These are phyloP conservation scores for Polydrusus pterygomalis DNA, from an alignment of 2,888 invertebrate species.

Conservation along the genomic window DNA sequence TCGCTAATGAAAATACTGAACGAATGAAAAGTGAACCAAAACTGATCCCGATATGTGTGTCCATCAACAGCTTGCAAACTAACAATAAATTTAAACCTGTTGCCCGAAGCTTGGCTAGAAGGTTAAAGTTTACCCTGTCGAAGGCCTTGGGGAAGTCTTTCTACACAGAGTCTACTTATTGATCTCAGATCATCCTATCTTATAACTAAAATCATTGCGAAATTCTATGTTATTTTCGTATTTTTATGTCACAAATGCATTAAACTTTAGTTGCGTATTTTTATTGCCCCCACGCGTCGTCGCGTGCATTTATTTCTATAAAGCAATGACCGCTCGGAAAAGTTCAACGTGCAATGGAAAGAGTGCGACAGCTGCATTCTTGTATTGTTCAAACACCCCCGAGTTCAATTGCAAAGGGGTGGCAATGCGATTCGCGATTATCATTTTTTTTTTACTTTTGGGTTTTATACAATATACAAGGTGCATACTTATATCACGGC, in stretches of 20 bases:
- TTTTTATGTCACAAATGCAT: not conserved
- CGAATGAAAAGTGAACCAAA: no score
- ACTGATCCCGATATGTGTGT: no score
- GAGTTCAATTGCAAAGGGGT: constrained; percentile 31
- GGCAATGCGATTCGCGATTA: constrained; percentile 46
- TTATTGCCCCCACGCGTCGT: constrained; percentile 40
- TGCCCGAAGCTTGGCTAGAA: no score
- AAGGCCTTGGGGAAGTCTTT: no score
- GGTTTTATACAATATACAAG: constrained; percentile 35
- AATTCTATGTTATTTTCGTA: not conserved
- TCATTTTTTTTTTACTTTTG: constrained; percentile 34
- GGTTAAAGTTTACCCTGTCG: no score
- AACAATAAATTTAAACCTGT: no score
- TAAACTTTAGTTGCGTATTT: constrained; percentile 36
- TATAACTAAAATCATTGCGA: not conserved
- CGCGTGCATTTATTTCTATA: constrained; percentile 36
- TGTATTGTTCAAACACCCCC: constrained; percentile 42
- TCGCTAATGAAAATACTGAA: no score
- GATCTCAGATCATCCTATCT: no score
- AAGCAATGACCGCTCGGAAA: constrained; percentile 35
- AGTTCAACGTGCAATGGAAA: constrained; percentile 41
- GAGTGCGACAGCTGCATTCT: constrained; percentile 32
- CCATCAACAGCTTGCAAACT: no score
- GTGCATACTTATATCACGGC: not conserved
- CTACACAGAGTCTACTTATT: no score